Conservation (phyloP, 2,888 invertebrate genomes). For the Limnephilus marmoratus region DNA sequence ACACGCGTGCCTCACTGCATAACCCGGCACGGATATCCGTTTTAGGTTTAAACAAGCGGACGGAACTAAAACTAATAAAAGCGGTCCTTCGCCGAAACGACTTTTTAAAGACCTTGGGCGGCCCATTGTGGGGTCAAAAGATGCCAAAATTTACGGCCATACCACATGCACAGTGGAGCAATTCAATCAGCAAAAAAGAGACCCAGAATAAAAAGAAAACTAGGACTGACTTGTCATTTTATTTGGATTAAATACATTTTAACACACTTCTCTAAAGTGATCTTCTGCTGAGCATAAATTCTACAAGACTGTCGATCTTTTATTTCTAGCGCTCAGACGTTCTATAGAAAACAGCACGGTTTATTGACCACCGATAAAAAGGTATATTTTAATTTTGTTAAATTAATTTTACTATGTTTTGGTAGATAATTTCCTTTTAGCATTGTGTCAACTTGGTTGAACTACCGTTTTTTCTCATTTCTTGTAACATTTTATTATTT, state of each 20-base stretch:
- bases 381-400: not conserved
- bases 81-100: slow-evolving; percentile 44
- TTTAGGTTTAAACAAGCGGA: slow-evolving; percentile 32
- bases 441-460: not conserved
- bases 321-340: not conserved
- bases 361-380: not conserved
- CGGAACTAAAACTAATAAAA: slow-evolving; percentile 54
- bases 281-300: not conserved
- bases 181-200: not conserved
- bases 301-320: not conserved
- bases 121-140: slow-evolving; percentile 28
- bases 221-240: not conserved
- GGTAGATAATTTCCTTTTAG: not conserved
- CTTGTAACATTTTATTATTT: slow-evolving; percentile 33
- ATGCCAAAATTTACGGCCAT: slow-evolving; percentile 6
- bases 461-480: slow-evolving; percentile 6
- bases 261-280: not conserved
- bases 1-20: not conserved
- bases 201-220: not conserved
- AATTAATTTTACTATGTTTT: not conserved
- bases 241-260: not conserved
- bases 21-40: slow-evolving; percentile 46
- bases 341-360: not conserved
- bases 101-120: slow-evolving; percentile 25
- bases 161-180: not conserved